Evolutionary conservation across 2,888 invertebrate species (phyloP).

Genomic region (Amphiduros pacificus): DNA sequence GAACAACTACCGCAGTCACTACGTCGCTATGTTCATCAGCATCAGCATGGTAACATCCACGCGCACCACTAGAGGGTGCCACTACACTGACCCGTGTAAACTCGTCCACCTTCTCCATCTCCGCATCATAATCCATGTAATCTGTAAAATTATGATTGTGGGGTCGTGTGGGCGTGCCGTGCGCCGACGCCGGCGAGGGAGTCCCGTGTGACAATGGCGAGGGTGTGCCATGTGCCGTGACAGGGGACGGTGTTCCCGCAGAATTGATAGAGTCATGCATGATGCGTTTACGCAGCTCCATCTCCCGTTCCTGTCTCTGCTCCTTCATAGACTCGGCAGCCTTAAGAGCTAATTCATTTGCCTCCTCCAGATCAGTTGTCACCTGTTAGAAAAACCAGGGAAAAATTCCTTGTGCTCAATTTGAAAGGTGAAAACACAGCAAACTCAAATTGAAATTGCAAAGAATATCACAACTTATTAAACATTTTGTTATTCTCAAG

Average conservation of each 20-base stretch:
- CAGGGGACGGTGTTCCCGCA: slow-evolving; percentile 9
- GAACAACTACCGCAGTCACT: too few species aligned
- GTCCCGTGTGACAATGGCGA: neutral
- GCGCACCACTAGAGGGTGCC: neutral
- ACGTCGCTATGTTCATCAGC: too few species aligned
- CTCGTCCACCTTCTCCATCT: slow-evolving; percentile 38
- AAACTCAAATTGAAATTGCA: too few species aligned
- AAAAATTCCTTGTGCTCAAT: too few species aligned
- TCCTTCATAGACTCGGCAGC: slow-evolving; percentile 43
- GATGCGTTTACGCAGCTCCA: neutral
- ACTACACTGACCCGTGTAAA: slow-evolving; percentile 51
- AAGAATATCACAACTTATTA: too few species aligned
- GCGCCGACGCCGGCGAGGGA: too few species aligned
- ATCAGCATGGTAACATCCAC: too few species aligned
- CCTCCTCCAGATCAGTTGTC: slow-evolving; percentile 27
- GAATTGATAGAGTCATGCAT: neutral
- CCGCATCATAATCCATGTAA: too few species aligned
- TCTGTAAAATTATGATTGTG: too few species aligned
- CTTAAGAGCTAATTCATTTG: slow-evolving; percentile 37
- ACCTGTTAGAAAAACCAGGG: neutral
- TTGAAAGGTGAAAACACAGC: too few species aligned
- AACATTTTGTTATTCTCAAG: too few species aligned
- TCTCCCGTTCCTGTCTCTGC: slow-evolving; percentile 36
- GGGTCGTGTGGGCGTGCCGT: too few species aligned
- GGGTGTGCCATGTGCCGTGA: slow-evolving; percentile 2